These are phyloP conservation scores for Dromococcyx pavoninus DNA, from an alignment of 2,797 vertebrate species.

Conservation along the genomic window DNA sequence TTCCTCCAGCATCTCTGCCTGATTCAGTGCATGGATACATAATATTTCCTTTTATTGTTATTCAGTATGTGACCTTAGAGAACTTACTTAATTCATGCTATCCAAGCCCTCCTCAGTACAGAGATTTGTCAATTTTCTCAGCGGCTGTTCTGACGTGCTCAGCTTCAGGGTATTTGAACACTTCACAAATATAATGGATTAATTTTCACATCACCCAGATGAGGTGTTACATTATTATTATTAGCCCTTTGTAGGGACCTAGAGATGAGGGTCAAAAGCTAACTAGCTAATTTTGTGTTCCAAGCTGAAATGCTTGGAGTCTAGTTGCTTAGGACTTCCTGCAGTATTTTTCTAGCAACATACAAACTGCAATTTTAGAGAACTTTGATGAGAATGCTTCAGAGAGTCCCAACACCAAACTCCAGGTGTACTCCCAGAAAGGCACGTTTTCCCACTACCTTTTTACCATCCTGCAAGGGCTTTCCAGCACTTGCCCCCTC, in stretches of 20 bases:
- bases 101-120: neutral
- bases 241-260: neutral
- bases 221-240: neutral
- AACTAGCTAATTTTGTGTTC: constrained; percentile 29
- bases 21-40: neutral
- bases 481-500: neutral
- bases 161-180: neutral
- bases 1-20: neutral
- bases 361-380: neutral
- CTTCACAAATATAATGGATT: constrained; percentile 17
- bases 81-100: constrained; percentile 18
- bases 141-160: neutral
- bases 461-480: neutral
- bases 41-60: constrained; percentile 8
- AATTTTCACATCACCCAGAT: neutral
- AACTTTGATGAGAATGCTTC: neutral
- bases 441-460: accelerated
- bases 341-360: neutral
- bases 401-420: accelerated
- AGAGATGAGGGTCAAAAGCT: constrained; percentile 25
- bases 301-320: neutral
- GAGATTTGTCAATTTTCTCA: constrained; percentile 32
- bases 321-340: neutral
- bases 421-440: neutral
- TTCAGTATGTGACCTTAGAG: constrained; percentile 15